Percentiles rank a stretch among this genome's conserved stretches.
phyloP scores from a whole-genome alignment of 2,797 vertebrate species.

The Dendrocincla tyrannina region DNA sequence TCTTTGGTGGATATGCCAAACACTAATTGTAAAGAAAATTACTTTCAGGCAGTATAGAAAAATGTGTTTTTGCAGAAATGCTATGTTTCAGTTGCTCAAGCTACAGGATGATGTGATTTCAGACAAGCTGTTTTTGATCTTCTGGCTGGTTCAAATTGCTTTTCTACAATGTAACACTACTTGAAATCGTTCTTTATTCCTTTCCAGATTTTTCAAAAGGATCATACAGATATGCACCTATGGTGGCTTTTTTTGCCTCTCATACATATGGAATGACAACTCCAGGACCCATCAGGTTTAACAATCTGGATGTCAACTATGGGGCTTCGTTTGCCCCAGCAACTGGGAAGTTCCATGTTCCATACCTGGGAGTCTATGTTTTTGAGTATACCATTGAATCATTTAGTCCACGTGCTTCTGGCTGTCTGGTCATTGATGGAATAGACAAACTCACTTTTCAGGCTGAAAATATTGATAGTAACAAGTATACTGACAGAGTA shows the following conservation, averaged over 20 bases:
- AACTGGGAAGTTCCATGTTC: constrained; percentile 80
- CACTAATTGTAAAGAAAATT: constrained; percentile 49
- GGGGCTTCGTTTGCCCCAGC: constrained; percentile 78
- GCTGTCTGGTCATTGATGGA: constrained; percentile 80
- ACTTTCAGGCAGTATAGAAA: background rate
- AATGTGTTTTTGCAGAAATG: background rate
- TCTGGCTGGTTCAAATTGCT: background rate
- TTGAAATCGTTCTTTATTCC: background rate
- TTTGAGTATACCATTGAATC: constrained; percentile 83
- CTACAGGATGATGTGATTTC: background rate
- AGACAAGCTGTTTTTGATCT: constrained; percentile 6
- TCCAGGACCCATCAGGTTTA: constrained; percentile 81
- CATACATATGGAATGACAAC: constrained; percentile 79
- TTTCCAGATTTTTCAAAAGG: constrained; percentile 83
- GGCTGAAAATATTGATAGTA: constrained; percentile 71
- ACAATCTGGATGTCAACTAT: constrained; percentile 82
- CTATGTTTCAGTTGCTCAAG: background rate
- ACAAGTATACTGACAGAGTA: constrained; percentile 67
- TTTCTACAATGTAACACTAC: background rate
- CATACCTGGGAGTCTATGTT: constrained; percentile 81
- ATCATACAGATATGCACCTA: constrained; percentile 81
- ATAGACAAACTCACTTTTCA: constrained; percentile 80
- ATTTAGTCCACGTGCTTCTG: constrained; percentile 73
- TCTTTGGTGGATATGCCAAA: background rate
- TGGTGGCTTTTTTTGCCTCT: constrained; percentile 83